phyloP scores from a whole-genome alignment of 2,797 vertebrate species.

The Spinus olivaceus region DNA sequence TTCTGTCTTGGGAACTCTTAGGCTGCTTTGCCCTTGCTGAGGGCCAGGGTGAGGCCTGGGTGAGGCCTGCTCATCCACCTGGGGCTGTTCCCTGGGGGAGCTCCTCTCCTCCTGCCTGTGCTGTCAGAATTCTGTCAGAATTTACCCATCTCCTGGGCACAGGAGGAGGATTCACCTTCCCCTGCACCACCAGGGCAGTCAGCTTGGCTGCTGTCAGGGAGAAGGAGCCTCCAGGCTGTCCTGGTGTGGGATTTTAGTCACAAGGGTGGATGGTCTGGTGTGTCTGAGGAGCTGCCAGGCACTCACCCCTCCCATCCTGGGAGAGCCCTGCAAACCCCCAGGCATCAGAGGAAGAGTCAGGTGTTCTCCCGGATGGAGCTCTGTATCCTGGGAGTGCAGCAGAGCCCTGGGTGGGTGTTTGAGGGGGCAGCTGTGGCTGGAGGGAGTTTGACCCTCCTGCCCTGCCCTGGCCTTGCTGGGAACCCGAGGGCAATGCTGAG shows the following conservation, averaged over 20 bases:
- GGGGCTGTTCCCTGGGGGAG: background rate
- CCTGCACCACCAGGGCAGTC: background rate
- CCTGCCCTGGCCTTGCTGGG: background rate
- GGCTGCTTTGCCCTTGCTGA: background rate
- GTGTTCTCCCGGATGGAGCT: fast-evolving
- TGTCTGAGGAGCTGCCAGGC: background rate
- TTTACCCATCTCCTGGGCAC: background rate
- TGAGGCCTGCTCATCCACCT: fast-evolving
- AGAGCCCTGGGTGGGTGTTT: background rate
- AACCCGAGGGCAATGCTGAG: background rate
- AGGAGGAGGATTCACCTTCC: background rate
- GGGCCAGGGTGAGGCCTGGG: background rate
- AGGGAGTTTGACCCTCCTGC: background rate
- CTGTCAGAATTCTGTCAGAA: background rate
- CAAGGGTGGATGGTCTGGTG: fast-evolving
- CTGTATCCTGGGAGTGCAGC: fast-evolving
- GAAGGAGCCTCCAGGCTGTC: background rate
- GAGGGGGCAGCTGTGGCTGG: background rate
- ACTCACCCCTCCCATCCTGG: background rate
- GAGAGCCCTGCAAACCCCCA: background rate
- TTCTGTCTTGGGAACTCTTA: fast-evolving
- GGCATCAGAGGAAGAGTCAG: fast-evolving
- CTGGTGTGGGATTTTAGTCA: background rate
- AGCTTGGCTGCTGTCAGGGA: background rate
- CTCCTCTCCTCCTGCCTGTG: background rate